These are phyloP conservation scores for Ectemnius cavifrons DNA, from an alignment of 2,888 invertebrate species.

Conservation along the genomic window DNA sequence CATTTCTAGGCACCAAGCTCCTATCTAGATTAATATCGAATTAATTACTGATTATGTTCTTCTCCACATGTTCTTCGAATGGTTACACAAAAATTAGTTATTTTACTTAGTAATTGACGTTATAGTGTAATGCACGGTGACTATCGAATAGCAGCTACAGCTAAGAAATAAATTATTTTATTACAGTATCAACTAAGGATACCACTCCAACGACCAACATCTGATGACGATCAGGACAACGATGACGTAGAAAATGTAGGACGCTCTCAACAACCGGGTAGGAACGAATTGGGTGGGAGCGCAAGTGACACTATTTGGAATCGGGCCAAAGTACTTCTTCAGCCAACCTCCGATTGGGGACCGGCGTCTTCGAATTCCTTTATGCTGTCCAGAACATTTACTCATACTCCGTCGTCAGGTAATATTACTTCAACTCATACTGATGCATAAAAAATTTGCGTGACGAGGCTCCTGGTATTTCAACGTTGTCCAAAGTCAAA, in stretches of 20 bases:
- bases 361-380: constrained; percentile 78
- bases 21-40: no score
- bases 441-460: no score
- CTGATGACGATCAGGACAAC: constrained; percentile 66
- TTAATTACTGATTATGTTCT: no score
- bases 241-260: constrained; percentile 58
- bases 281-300: constrained; percentile 39
- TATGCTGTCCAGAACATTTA: constrained; percentile 72
- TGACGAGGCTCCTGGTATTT: no score
- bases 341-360: constrained; percentile 87
- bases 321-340: constrained; percentile 81
- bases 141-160: no score
- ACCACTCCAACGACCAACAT: constrained; percentile 52
- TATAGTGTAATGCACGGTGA: no score
- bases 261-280: constrained; percentile 33
- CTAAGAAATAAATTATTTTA: not conserved
- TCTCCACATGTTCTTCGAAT: no score
- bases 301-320: constrained; percentile 60
- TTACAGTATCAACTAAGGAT: constrained; percentile 65
- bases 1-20: no score
- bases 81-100: no score
- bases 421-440: not conserved
- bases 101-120: no score
- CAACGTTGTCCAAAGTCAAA: no score
- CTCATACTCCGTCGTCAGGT: constrained; percentile 70